Base-by-base conservation (phyloP, 1,140 invertebrate genomes). In the Drosophila nebulosa region DNA sequence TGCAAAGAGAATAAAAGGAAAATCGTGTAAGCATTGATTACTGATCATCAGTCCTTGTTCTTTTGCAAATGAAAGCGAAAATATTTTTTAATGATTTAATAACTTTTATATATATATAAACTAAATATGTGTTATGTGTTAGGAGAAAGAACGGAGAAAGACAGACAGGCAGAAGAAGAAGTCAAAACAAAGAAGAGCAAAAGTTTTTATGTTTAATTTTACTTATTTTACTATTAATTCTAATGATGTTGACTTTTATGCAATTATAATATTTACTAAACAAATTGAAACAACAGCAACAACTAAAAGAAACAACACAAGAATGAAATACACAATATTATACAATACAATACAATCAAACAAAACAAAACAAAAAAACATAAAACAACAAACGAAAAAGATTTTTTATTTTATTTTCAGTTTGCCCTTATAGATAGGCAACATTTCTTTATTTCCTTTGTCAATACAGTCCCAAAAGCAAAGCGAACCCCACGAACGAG, bases 281-380 rank as follows among this genome's bases (percentile, higher is more conserved):
- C 71, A 85, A 74, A 77, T 61, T 68, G 53, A 74, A 80, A 77
- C 68, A 80, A 86, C 78, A 86, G 32, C 14, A 74, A 75, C 53
- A 56, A 75, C 72, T 86, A 78, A 81, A 66, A 73, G 55, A 74
- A 81, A 78, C 66, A 78, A 86, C 83, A 88, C 78, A 76, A 85
- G 78, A 86, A 68, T 86, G 64, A 83, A 88, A 86, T 86, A 88
- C 83, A 78, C 65, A 70, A 75, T 88, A 88, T 78, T 75, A 78
- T 88, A 88, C 70, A 86, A 86, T 88, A 88, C 70, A 86, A 86
- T 62, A n/a, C 35, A 36, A 75, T 71, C 57, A 61, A 68, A 63
- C 61, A 78, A 86, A 80, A 6, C 27, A 62, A 27, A 61, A 61
- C 1, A 10, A 50, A 50, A 50, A 51, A 77, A 71, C 73, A 60